Percentiles rank a stretch among this genome's conserved stretches.
These are phyloP conservation scores for Adelges cooleyi DNA, from an alignment of 1,140 invertebrate species.

Conservation along the genomic window DNA sequence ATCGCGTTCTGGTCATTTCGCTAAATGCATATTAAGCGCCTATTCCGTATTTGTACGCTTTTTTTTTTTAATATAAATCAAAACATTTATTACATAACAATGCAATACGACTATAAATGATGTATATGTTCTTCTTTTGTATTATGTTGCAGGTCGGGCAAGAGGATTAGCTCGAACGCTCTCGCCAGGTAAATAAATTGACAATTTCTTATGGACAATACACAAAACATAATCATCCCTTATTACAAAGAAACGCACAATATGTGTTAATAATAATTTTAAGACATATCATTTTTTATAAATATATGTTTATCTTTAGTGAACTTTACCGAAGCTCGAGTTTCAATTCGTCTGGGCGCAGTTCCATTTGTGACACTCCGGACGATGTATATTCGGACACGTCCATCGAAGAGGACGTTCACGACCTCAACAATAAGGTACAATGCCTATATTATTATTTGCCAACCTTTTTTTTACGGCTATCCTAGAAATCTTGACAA, in stretches of 20 bases:
- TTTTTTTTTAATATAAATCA: too few species aligned
- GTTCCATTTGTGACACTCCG: constrained; percentile 73
- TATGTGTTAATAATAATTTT: too few species aligned
- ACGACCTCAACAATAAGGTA: constrained; percentile 68
- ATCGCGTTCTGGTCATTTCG: not conserved
- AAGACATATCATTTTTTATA: too few species aligned
- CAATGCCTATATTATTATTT: not conserved
- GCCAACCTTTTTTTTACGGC: not conserved
- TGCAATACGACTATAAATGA: too few species aligned
- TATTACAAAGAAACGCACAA: too few species aligned
- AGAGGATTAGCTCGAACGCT: constrained; percentile 67
- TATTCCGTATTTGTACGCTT: too few species aligned
- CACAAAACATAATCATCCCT: too few species aligned
- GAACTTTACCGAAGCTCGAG: constrained; percentile 80
- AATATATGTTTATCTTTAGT: constrained; percentile 54
- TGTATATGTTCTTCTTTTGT: constrained; percentile 32
- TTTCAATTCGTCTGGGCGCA: constrained; percentile 78
- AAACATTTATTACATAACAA: too few species aligned
- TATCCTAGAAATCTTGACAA: not conserved
- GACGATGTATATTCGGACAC: constrained; percentile 88
- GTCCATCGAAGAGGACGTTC: constrained; percentile 78
- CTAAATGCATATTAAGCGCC: not conserved
- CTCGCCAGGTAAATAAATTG: constrained; percentile 59
- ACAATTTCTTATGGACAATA: too few species aligned
- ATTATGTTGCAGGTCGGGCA: constrained; percentile 54